Base-by-base conservation (phyloP, 2,888 invertebrate genomes). In the Drosophila nigritarsus region DNA sequence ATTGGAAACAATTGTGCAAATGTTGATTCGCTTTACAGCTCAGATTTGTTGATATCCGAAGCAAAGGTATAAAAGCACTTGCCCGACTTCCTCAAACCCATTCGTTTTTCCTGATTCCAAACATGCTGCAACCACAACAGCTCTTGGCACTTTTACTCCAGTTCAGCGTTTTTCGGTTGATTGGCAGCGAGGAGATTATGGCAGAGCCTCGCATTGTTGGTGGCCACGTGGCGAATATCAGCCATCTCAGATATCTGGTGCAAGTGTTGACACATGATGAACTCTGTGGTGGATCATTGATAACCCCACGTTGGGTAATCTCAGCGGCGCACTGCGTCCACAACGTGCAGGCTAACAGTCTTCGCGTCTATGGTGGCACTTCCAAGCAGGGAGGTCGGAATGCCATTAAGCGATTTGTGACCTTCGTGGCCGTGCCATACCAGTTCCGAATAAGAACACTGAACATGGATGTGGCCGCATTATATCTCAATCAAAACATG, bases 251-350 rank as follows among this genome's bases (percentile, higher is more conserved):
- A 15, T 92, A 89, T 66, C 76, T 89, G 58, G 68, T 91, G 34
- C 81, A 84, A 34, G 74, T 91, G 7, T 38, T 69, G 7, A 70
- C 80, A 6, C 7, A 11, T 1, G 48, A 63, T 40, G 30, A 24
- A 7, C 53, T 78, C n/a, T 78, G 78, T 24, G 78, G 78, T 9
- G 78, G 91, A 27, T 82, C 91, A 0, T 60, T 91, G 50, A 63
- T 86, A 20, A 79, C 74, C 13, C 32, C 71, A 0, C 80, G 79
- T 1, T 91, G 90, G 87, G 85, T 91, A 3, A 70, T 91, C 1
- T 83, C 90, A 1, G 91, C 91, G 1, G 90, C 84, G 0, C 91
- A 91, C 42, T 91, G 91, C 40, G 75, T 88, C 1, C 20, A 72
- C 1, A 51, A 53, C 7, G 65, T 65, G 20, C 66, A 42, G 5